Percentiles rank a stretch among this genome's conserved stretches.
Conservation (phyloP, 2,888 invertebrate genomes). For the Aporophyla lueneburgensis region DNA sequence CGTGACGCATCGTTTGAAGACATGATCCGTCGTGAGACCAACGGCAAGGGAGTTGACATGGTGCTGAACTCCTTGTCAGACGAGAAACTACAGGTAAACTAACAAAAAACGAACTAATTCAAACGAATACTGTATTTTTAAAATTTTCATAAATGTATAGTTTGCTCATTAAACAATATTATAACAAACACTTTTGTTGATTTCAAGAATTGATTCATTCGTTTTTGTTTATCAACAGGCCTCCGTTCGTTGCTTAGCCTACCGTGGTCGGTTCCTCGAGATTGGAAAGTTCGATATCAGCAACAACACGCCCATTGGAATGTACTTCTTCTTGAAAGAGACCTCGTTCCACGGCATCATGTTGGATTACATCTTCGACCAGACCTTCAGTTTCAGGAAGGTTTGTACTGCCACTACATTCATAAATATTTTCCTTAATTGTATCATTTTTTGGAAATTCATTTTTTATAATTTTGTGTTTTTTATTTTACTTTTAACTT, state of each 20-base stretch:
- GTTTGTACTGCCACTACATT: conserved; percentile 67
- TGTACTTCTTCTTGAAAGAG: conserved; percentile 93
- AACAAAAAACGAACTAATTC: neutral
- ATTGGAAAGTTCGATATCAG: conserved; percentile 95
- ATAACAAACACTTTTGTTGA: neutral
- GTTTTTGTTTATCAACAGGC: conserved; percentile 74
- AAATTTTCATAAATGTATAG: neutral
- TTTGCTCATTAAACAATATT: neutral
- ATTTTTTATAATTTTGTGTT: neutral
- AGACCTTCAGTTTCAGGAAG: conserved; percentile 82
- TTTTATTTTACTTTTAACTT: no score
- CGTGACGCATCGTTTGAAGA: conserved; percentile 96
- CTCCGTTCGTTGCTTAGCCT: conserved; percentile 88
- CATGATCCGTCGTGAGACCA: conserved; percentile 94
- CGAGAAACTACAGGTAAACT: conserved; percentile 94
- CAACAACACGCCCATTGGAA: conserved; percentile 92
- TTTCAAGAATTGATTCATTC: neutral
- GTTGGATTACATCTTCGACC: conserved; percentile 88
- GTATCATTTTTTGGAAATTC: neutral
- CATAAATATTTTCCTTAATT: neutral
- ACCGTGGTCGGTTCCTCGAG: conserved; percentile 93
- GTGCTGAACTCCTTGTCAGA: conserved; percentile 98
- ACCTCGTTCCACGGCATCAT: conserved; percentile 91
- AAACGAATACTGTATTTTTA: neutral
- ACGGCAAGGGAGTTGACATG: conserved; percentile 97